Base-by-base conservation (phyloP, 2,888 invertebrate species). In the Napeogenes inachia region DNA sequence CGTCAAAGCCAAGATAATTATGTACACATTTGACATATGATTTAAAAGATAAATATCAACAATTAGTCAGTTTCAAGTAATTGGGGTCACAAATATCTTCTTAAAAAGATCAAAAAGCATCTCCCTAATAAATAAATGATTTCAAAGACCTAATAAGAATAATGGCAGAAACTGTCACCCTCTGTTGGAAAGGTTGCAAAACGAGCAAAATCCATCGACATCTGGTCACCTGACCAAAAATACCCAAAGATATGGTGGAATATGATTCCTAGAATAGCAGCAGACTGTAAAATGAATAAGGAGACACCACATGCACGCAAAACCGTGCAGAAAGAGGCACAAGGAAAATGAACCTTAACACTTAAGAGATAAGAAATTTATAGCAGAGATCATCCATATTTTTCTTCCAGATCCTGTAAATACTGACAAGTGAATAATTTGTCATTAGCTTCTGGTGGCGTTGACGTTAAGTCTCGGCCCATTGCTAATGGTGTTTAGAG, bases 201-300 rank as follows among this genome's bases (percentile, higher is more conserved):
- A 86, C 72, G 75, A 76, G 75, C 66, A 70, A 73, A 67, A 71
- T 66, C 69, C 72, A 73, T 78, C 82, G 77, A 88, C 89, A 90
- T 89, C 87, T 90, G 89, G 87, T 77, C 87, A 89, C 88, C 89
- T 89, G 89, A 77, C 79, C 85, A 75, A 76, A 87, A 89, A 88
- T 87, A 88, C 77, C 75, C 79, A 70, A 76, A 79, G 80, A 85
- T 82, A 86, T 83, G 81, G 78, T 75, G 77, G 81, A 84, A 86
- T 84, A 87, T 82, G 80, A 82, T 89, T 89, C 89, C 87, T 89
- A 88, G 89, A 89, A 89, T 89, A 89, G 89, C 89, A 86, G 74
- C 88, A 87, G 89, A 87, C 88, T 86, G 88, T 87, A 87, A 89
- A 89, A 89, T 87, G 87, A 85, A 87, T 74, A 80, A 75, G 81